These are phyloP conservation scores for Melanostoma mellinum DNA, from an alignment of 2,888 invertebrate species.

Conservation along the genomic window DNA sequence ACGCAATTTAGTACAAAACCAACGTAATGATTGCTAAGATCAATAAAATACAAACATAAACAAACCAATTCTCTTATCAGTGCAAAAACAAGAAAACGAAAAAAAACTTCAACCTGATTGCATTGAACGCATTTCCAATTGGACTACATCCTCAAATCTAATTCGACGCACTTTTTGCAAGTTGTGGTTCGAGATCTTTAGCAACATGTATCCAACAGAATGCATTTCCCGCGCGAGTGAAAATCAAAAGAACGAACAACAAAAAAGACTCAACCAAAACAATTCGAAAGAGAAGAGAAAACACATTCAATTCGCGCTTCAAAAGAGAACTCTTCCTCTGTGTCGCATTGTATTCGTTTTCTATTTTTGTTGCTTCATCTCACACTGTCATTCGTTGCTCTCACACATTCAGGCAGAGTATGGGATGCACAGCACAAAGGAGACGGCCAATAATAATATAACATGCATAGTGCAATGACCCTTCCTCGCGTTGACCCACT, in stretches of 20 bases:
- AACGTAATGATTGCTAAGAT: background rate
- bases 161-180: constrained; percentile 25
- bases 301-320: background rate
- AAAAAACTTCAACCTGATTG: background rate
- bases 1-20: constrained; percentile 4
- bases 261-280: background rate
- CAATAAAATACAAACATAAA: constrained; percentile 3
- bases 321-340: constrained; percentile 58
- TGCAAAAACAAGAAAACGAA: background rate
- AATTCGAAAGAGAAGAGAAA: constrained; percentile 11
- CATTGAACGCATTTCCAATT: constrained; percentile 4
- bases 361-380: constrained; percentile 61
- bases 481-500: constrained; percentile 82
- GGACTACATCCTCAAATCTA: background rate
- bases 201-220: constrained; percentile 55
- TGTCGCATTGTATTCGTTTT: constrained; percentile 16
- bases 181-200: constrained; percentile 30
- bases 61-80: constrained; percentile 45
- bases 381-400: constrained; percentile 53
- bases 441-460: constrained; percentile 68
- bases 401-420: constrained; percentile 25
- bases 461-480: constrained; percentile 81
- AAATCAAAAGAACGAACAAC: constrained; percentile 8
- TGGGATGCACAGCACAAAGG: constrained; percentile 50
- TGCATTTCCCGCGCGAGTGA: constrained; percentile 38